Base-by-base conservation (phyloP, 2,113 vertebrate species). In the Amphiprion percula region DNA sequence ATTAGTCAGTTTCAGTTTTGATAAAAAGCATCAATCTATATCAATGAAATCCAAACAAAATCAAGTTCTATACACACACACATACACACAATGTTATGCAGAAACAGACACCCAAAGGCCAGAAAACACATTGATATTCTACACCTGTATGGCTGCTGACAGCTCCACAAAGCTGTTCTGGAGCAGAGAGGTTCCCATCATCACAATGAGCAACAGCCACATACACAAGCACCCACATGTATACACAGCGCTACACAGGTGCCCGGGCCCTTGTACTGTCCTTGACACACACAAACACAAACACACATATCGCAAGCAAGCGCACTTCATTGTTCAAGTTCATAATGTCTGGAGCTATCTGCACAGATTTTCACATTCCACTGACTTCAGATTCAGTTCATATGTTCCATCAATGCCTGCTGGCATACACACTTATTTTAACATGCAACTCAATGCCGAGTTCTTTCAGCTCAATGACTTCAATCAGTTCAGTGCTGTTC, bases 41-140 rank as follows among this genome's bases (percentile, higher is more conserved):
- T 49, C 41, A 73, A 60, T 33, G 15, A 39, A 84, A 64, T 82
- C 37, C 24, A 82, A 84, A 79, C 59, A 72, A 53, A 39, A 68
- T 26, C 11, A 23, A 71, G 30, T 6, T 46, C 12, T 15, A n/a
- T 52, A 67, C 19, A 68, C 46, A 64, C 66, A 47, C 21, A 11
- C 30, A 37, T 11, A 71, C 55, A 50, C 24, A 55, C 58, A 60
- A 61, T 79, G 78, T 83, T 76, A 80, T 70, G 58, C 64, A 67
- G 75, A 80, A 74, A 82, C 79, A 88, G 59, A 69, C 77, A 75
- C 67, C 71, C 65, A 88, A 80, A 89, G 84, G 77, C 86, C 74
- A 80, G 81, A 70, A 61, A 77, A 46, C 76, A 65, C 82, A 91
- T 91, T 92, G 89, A 87, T 92, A 91, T 93, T 93, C 87, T 81